Evolutionary conservation across 1,140 invertebrate genomes (phyloP), one percentile per base, ranked within the genome.

Genomic region (Gonatopus flavifemur): DNA sequence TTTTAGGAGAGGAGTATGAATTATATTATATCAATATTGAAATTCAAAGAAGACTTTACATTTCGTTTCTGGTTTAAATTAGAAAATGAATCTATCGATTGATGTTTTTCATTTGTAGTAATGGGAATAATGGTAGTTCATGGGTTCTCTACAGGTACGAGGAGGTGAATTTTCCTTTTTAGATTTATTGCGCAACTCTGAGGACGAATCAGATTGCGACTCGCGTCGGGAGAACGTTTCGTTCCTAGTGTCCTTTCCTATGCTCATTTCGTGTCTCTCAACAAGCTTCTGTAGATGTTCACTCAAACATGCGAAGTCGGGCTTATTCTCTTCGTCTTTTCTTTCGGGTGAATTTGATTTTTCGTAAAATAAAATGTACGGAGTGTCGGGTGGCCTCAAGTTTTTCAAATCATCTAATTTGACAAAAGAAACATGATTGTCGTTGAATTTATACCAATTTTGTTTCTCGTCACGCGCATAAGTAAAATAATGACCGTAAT

Each of bases 401-500:
- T 73, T 79, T 49, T 83, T 82, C 40, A 92, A 82, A 9, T 86
- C 82, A 1, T 80, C 71, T 15, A 86, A 82, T 1, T 82, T 81
- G 0, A 84, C 81, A 16, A 72, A 71, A 0, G 83, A 82, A 0
- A 93, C 89, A 2, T 80, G 73, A 42, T 83, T 86, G 55, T 94
- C 91, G 62, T 93, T 92, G 62, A 90, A 93, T 54, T 88, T 83
- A 65, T 85, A 90, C 91, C 91, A 94, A 52, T 79, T 80, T 2
- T 84, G 76, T 16, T 81, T 77, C 3, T 74, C 72, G 64, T 89
- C 86, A 21, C 86, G 82, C 0, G 88, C 89, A 57, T 90, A 86
- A 0, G 89, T 91, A 63, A 91, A 92, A 67, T 94, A 94, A 69
- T 94, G 91, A 0, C 91, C 91, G 4, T 88, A 88, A 64, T 93